Conservation (phyloP, 2,888 invertebrate genomes). For the Catocala fraxini region DNA sequence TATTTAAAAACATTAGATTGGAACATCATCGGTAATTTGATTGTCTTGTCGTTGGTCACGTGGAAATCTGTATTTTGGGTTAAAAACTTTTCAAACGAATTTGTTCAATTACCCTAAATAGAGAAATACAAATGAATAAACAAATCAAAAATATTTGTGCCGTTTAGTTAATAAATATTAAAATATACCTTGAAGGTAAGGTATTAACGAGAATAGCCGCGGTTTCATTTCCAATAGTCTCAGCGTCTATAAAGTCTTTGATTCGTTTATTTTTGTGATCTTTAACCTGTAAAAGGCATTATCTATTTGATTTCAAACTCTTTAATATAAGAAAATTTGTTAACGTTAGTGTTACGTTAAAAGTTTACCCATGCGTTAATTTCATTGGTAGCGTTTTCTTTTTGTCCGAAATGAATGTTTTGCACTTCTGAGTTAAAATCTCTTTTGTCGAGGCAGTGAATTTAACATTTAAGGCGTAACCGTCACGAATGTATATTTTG, state of each 20-base stretch:
- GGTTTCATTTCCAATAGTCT: conserved; percentile 83
- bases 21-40: conserved; percentile 91
- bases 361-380: conserved; percentile 92
- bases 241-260: conserved; percentile 87
- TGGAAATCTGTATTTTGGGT: conserved; percentile 90
- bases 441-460: conserved; percentile 86
- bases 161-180: conserved; percentile 4
- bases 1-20: conserved; percentile 78
- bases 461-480: conserved; percentile 79
- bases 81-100: conserved; percentile 85
- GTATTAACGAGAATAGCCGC: conserved; percentile 93
- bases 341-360: no score
- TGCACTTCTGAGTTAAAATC: conserved; percentile 89
- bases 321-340: background rate
- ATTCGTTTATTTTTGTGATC: conserved; percentile 76
- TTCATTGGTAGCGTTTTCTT: conserved; percentile 72
- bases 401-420: conserved; percentile 87
- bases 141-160: no score
- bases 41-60: conserved; percentile 79
- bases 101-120: conserved; percentile 89
- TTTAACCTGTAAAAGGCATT: conserved; percentile 69
- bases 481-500: conserved; percentile 88
- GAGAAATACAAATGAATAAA: no score
- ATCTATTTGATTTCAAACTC: background rate
- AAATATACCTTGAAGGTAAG: conserved; percentile 91